These are phyloP conservation scores for Hippolais icterina DNA, from an alignment of 2,113 vertebrate species.

Conservation along the genomic window DNA sequence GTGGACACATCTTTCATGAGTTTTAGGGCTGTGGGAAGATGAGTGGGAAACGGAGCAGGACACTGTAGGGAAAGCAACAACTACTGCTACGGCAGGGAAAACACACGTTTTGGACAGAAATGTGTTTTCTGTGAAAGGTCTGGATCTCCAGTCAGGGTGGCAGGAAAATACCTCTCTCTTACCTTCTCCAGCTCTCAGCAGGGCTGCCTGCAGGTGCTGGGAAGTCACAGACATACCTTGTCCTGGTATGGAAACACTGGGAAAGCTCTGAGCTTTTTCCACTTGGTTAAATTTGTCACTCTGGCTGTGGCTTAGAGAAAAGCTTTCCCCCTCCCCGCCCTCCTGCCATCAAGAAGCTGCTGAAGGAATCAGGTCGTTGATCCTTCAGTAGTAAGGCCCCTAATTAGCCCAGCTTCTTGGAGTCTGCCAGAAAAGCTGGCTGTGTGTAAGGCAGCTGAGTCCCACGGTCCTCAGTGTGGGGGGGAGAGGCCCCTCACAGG, in stretches of 20 bases:
- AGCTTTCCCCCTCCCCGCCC: not conserved
- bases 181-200: not conserved
- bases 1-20: not conserved
- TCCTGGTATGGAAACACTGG: not conserved
- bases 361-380: slow-evolving; percentile 63
- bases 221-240: not conserved
- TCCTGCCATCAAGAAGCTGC: slow-evolving; percentile 37
- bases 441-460: not conserved
- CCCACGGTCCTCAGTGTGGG: rapidly evolving
- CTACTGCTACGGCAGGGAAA: not conserved
- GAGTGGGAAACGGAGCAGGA: not conserved
- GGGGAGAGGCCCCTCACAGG: not conserved
- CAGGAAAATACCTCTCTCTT: not conserved
- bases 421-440: not conserved
- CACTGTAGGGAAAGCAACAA: not conserved
- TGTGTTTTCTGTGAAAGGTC: not conserved
- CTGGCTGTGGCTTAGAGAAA: slow-evolving; percentile 8
- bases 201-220: not conserved
- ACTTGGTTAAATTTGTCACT: slow-evolving; percentile 24
- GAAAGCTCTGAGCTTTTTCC: not conserved
- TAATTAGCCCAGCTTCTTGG: slow-evolving; percentile 36
- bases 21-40: not conserved
- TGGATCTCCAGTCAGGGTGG: not conserved
- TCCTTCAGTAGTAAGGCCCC: not conserved
- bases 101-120: not conserved